Evolutionary conservation across 2,797 vertebrate genomes (phyloP).

Genomic region (Danio choprae): DNA sequence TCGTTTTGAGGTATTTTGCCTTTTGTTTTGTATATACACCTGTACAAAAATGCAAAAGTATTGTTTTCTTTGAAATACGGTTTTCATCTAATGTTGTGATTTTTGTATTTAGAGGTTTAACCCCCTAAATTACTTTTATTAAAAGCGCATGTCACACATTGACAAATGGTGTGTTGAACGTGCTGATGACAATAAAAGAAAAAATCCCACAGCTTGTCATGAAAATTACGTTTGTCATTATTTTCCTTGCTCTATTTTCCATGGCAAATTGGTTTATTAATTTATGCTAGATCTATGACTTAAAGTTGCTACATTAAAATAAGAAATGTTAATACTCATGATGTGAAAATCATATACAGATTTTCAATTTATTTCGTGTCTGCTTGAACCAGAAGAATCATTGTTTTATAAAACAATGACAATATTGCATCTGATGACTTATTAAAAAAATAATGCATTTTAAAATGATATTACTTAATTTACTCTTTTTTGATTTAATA

Average conservation of each 20-base stretch:
- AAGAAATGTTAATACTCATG: background rate
- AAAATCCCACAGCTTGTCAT: conserved; percentile 83
- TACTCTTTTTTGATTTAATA: too few relatives aligned
- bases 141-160: conserved; percentile 89
- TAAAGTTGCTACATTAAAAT: background rate
- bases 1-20: conserved; percentile 82
- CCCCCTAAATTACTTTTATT: conserved; percentile 90
- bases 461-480: too few relatives aligned
- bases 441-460: too few relatives aligned
- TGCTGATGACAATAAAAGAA: conserved; percentile 86
- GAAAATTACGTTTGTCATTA: conserved; percentile 62
- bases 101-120: conserved; percentile 90
- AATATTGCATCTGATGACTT: too few relatives aligned
- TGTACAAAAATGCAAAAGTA: conserved; percentile 88
- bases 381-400: too few relatives aligned
- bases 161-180: conserved; percentile 89
- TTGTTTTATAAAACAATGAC: too few relatives aligned
- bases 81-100: conserved; percentile 93
- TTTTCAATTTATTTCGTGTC: too few relatives aligned
- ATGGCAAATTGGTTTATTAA: background rate
- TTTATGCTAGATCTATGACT: too few relatives aligned
- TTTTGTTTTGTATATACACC: conserved; percentile 90
- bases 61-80: conserved; percentile 92
- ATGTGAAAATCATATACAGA: too few relatives aligned
- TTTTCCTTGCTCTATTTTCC: background rate